Conservation (phyloP, 2,113 vertebrate genomes). For the Campylorhamphus procurvoides region DNA sequence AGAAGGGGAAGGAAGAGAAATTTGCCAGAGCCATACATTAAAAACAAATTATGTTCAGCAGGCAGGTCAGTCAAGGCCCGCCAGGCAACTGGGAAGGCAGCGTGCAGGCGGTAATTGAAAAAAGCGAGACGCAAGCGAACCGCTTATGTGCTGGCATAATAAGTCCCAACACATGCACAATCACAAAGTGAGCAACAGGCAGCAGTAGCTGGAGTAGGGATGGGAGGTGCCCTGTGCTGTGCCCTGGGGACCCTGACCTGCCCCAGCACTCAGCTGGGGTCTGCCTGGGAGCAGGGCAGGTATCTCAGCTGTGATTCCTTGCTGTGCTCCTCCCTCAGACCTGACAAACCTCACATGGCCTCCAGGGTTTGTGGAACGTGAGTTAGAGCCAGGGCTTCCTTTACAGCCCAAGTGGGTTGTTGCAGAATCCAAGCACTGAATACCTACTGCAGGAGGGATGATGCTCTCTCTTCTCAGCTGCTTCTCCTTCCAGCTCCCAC, state of each 20-base stretch:
- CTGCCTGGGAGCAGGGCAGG: neutral
- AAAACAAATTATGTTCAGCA: slow-evolving; percentile 52
- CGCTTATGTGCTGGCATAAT: neutral
- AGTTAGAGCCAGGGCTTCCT: neutral
- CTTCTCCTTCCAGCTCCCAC: neutral
- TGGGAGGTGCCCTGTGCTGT: neutral
- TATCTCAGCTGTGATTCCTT: fast-evolving
- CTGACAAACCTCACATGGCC: neutral
- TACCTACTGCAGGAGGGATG: neutral
- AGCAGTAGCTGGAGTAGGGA: neutral
- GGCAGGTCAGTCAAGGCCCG: slow-evolving; percentile 15
- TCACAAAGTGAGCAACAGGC: neutral
- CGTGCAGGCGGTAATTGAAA: slow-evolving; percentile 26
- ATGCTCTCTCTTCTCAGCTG: fast-evolving
- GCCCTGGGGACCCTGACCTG: neutral
- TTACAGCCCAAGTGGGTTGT: neutral
- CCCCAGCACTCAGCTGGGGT: fast-evolving
- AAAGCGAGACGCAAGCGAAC: neutral
- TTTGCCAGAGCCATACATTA: slow-evolving; percentile 27
- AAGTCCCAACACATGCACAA: neutral
- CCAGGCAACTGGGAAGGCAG: slow-evolving; percentile 41
- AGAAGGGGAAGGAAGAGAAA: neutral
- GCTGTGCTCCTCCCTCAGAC: neutral
- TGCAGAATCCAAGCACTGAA: neutral
- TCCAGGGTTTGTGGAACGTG: neutral